These are phyloP conservation scores for Synergus gifuensis DNA, from an alignment of 2,888 invertebrate species.

Conservation along the genomic window DNA sequence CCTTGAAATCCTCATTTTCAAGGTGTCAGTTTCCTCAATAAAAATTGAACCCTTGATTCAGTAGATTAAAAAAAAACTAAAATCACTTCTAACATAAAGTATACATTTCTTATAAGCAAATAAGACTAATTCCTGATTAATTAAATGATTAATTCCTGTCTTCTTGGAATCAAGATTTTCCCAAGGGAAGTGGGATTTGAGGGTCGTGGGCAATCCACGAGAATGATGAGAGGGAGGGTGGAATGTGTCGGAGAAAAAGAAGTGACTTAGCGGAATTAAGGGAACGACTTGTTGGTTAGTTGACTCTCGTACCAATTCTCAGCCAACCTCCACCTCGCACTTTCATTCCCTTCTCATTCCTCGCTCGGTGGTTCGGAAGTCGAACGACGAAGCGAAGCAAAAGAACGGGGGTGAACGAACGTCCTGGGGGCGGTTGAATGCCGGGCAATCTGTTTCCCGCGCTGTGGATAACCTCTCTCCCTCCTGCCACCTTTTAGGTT, in stretches of 20 bases:
- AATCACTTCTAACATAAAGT: too few relatives aligned
- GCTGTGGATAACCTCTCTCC: slow-evolving; percentile 74
- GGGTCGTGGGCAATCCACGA: slow-evolving; percentile 45
- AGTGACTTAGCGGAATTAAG: slow-evolving; percentile 68
- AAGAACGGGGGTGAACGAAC: slow-evolving; percentile 78
- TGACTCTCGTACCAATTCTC: slow-evolving; percentile 61
- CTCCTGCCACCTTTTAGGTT: slow-evolving; percentile 58
- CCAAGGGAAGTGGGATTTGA: not conserved
- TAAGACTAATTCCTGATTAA: not conserved
- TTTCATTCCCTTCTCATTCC: slow-evolving; percentile 44
- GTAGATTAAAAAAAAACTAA: not conserved
- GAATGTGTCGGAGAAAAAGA: slow-evolving; percentile 55
- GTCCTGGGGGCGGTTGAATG: slow-evolving; percentile 78
- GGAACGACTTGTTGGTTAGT: slow-evolving; percentile 74
- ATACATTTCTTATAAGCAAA: not conserved
- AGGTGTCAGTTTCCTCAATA: too few relatives aligned
- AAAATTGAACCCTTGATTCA: too few relatives aligned
- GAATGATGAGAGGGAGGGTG: slow-evolving; percentile 51
- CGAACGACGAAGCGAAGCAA: slow-evolving; percentile 76
- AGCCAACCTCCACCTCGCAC: slow-evolving; percentile 50
- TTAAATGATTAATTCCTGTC: not conserved
- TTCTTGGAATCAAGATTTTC: not conserved
- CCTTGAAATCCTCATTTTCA: not conserved
- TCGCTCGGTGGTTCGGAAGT: slow-evolving; percentile 62
- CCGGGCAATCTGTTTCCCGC: slow-evolving; percentile 75